These are phyloP conservation scores for Eledona agricola DNA, from an alignment of 2,888 invertebrate genomes.

Conservation along the genomic window DNA sequence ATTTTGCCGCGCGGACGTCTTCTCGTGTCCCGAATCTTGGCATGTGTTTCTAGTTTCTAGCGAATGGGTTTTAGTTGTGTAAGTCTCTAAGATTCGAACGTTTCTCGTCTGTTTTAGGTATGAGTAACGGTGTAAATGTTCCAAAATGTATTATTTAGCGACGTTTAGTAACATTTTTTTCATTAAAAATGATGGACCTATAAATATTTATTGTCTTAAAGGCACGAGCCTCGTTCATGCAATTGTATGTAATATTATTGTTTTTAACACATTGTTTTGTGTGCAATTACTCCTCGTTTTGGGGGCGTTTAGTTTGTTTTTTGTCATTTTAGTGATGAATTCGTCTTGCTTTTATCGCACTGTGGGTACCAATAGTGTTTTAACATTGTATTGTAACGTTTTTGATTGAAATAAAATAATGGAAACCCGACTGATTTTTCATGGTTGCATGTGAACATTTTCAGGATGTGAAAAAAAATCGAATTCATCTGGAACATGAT, in stretches of 20 bases:
- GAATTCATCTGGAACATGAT: too few species aligned
- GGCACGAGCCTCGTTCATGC: constrained; percentile 46
- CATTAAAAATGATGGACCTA: constrained; percentile 41
- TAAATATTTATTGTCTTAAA: constrained; percentile 46
- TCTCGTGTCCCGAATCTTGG: background rate
- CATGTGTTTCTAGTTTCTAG: constrained; percentile 18
- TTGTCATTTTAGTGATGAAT: constrained; percentile 42
- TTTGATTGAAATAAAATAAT: constrained; percentile 34
- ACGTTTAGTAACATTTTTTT: constrained; percentile 36
- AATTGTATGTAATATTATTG: constrained; percentile 48
- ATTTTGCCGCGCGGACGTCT: constrained; percentile 5
- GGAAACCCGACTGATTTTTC: background rate
- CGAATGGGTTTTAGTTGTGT: constrained; percentile 13
- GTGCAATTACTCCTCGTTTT: constrained; percentile 47
- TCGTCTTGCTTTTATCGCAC: constrained; percentile 47
- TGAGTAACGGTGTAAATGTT: constrained; percentile 29
- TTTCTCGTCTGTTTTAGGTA: constrained; percentile 30
- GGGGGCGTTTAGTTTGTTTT: constrained; percentile 38
- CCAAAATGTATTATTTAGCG: constrained; percentile 40
- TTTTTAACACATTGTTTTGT: constrained; percentile 51
- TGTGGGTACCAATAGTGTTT: constrained; percentile 49
- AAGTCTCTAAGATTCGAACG: constrained; percentile 7
- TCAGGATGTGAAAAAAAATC: too few species aligned
- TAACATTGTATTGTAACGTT: constrained; percentile 35
- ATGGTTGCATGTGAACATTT: too few species aligned